These are phyloP conservation scores for Pontoporia blainvillei DNA, from an alignment of 2,113 vertebrate genomes.

Conservation along the genomic window DNA sequence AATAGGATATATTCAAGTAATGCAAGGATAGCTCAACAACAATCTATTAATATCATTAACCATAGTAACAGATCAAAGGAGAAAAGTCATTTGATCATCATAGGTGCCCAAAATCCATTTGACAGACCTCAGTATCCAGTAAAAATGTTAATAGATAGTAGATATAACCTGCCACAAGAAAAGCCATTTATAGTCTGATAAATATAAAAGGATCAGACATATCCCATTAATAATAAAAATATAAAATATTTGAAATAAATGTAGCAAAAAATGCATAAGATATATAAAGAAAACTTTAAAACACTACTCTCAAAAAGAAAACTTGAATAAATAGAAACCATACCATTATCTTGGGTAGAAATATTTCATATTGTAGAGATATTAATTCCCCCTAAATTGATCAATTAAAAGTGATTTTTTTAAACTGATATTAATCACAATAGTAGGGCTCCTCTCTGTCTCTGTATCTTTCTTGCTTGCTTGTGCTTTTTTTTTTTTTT, in stretches of 20 bases:
- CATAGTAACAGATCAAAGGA: neutral
- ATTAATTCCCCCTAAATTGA: neutral
- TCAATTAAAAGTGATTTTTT: neutral
- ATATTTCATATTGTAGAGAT: neutral
- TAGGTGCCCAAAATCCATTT: neutral
- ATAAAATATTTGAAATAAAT: neutral
- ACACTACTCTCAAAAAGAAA: neutral
- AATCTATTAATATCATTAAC: neutral
- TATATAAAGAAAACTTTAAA: neutral
- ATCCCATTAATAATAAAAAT: neutral
- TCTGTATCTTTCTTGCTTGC: neutral
- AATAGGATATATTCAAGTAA: neutral
- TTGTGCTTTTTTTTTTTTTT: too few relatives aligned
- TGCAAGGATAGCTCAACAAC: neutral
- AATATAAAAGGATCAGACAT: neutral
- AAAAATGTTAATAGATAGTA: conserved; percentile 3
- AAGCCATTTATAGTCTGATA: neutral
- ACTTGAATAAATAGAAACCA: neutral
- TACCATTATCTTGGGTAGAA: neutral
- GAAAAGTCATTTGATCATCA: neutral
- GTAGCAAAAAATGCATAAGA: neutral
- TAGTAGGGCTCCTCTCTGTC: neutral
- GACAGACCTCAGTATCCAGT: neutral
- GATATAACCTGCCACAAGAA: neutral
- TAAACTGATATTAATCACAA: neutral